phyloP scores from a whole-genome alignment of 2,797 vertebrate species.

The Brachyrhaphis roseni region DNA sequence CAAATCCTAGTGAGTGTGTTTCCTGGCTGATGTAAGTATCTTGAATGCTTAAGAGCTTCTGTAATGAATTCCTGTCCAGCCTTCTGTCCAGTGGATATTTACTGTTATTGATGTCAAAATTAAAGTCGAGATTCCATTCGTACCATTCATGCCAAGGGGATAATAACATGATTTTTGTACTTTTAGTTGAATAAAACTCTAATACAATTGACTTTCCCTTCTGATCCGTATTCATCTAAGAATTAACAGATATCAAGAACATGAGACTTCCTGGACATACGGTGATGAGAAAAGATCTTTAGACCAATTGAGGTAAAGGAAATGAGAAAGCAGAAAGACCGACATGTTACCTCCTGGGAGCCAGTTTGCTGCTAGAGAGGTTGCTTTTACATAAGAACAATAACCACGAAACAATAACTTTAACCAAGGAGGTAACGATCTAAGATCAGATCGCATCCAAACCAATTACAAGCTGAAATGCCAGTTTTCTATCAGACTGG shows the following conservation, averaged over 20 bases:
- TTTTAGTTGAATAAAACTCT: slow-evolving; percentile 16
- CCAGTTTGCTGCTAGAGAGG: slow-evolving; percentile 49
- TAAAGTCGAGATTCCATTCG: slow-evolving; percentile 45
- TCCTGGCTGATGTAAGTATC: slow-evolving; percentile 37
- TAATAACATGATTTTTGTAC: neutral
- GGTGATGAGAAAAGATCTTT: slow-evolving; percentile 9
- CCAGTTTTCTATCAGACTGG: neutral
- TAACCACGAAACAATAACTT: slow-evolving; percentile 31
- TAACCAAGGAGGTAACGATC: slow-evolving; percentile 19
- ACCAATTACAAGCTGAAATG: neutral
- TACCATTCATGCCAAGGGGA: slow-evolving; percentile 22
- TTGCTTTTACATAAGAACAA: slow-evolving; percentile 68
- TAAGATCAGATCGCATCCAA: slow-evolving; percentile 16
- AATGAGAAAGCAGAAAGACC: slow-evolving; percentile 40
- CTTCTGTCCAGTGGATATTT: slow-evolving; percentile 33
- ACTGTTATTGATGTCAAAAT: slow-evolving; percentile 30
- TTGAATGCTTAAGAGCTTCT: slow-evolving; percentile 41
- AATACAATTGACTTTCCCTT: neutral
- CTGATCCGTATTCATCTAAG: neutral
- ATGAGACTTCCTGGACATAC: neutral
- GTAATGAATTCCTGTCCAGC: slow-evolving; percentile 38
- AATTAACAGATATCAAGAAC: neutral
- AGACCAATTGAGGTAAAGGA: slow-evolving; percentile 16
- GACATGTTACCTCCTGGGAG: slow-evolving; percentile 78
- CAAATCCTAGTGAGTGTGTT: slow-evolving; percentile 8